Base-by-base conservation (phyloP, 2,797 vertebrate genomes). In the Sitta carolinensis region DNA sequence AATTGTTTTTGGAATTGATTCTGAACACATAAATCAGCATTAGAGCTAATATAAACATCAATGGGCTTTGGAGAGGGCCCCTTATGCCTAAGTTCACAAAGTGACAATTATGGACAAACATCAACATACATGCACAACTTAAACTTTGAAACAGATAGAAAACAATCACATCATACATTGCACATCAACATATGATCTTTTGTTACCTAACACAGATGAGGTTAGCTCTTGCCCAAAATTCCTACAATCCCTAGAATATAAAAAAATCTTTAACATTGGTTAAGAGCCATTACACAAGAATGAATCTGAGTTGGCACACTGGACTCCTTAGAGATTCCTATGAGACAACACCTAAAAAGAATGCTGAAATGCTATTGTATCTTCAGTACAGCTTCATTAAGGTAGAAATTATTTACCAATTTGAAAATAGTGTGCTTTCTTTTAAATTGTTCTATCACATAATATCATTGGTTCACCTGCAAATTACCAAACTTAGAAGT, bases 11-110 rank as follows among this genome's bases (percentile, higher is more conserved):
- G 15, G 20, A 40, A 63, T 82, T 54, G 7, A 45, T 67, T 67
- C 15, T 38, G 20, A 79, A 50, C 13, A 43, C 5, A 43, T 43
- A 58, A 62, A 36, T 34, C 29, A 52, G 2, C 7, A 21, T 61
- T 64, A 73, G 15, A 54, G 7, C 3, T 27, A 45, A 25, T 3
- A 45, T 59, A 52, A 52, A 34, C 1, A 19, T 66, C 16, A 45
- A 3, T 2, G 8, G 16, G 7, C 5, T 61, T 89, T 87, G 15
- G 13, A 66, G 17, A 27, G 4, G 5, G 5, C 1, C 7, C 1
- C 10, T 72, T 52, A 43, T 23, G 13, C 26, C 36, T 59, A 51
- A 52, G 26, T 57, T 70, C 17, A 73, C 22, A 64, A 61, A 59
- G 27, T 30, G 13, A 12, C 54, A 66, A 13, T 26, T 69, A 67